Evolutionary conservation across 2,113 vertebrate genomes (phyloP), one percentile per base, ranked within the genome.

Genomic region (Donacobius atricapilla): DNA sequence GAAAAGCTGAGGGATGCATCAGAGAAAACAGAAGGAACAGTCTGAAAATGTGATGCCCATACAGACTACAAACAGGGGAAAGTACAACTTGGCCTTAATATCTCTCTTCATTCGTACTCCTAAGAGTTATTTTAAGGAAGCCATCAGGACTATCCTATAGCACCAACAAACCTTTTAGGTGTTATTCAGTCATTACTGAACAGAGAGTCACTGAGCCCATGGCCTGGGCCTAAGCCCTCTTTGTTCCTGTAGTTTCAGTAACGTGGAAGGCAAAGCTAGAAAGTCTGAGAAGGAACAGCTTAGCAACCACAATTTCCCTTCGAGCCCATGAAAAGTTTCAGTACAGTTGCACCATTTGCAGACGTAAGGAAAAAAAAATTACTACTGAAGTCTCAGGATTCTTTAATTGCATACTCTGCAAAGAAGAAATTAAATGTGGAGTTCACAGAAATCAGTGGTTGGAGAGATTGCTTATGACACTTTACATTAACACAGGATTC

Each of bases 401-500:
- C 89, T 91, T 93, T 93, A 96, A 97, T 93, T 97, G 95, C 95
- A 95, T 58, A 80, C 92, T 94, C 80, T 73, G 90, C 87, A 91
- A 80, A 91, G 87, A 35, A 84, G 66, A 93, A 96, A 95, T 96
- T 96, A 96, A 96, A 95, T 48, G 66, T 90, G 92, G 90, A 97
- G 92, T 96, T 97, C 93, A 97, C 93, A 96, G 91, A 96, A 94
- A 96, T 97, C 95, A 92, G 94, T 76, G 78, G 94, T 96, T 95
- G 94, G 92, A 96, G 94, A 95, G 90, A 97, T 75, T 95, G 92
- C 96, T 97, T 96, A 96, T 95, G 93, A 96, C 94, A 95, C 95
- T 94, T 97, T 96, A 95, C 90, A 93, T 97, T 96, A 96, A 93
- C 93, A 97, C 92, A 96, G 94, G 90, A 96, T 96, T 96, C 93